These are phyloP conservation scores for Pseudopipra pipra DNA, from an alignment of 2,113 vertebrate species.

Conservation along the genomic window DNA sequence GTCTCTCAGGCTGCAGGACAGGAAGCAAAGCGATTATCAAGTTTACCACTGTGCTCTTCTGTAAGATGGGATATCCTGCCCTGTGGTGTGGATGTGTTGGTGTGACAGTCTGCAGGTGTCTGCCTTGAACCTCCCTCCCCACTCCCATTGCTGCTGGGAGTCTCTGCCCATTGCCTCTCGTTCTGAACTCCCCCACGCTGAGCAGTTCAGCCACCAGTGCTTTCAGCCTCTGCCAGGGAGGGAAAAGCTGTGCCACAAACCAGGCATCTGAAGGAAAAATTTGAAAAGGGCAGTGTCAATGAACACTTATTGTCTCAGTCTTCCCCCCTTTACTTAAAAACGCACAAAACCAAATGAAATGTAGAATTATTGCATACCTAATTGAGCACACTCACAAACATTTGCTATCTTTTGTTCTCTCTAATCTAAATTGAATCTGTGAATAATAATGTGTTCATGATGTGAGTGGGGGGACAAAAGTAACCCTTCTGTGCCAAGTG, in stretches of 20 bases:
- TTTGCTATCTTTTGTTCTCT: slow-evolving; percentile 21
- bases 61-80: background rate
- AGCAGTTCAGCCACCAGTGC: background rate
- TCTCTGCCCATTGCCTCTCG: background rate
- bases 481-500: background rate
- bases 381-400: slow-evolving; percentile 9
- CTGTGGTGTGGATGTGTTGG: background rate
- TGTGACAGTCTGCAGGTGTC: background rate
- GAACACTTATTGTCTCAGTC: background rate
- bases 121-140: background rate
- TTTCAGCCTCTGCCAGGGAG: background rate
- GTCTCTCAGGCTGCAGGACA: background rate
- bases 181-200: rapidly evolving
- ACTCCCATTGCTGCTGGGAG: background rate
- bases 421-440: slow-evolving; percentile 62
- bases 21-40: background rate
- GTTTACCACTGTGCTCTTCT: background rate
- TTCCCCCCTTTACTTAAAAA: background rate
- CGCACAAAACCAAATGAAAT: background rate
- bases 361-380: background rate
- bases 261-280: background rate
- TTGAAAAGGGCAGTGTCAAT: background rate
- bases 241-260: background rate
- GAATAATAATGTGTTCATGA: background rate
- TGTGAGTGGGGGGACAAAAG: background rate